Conservation (phyloP, 37 sponge, comb jelly and placozoan species). For the Tethya wilhelma region DNA sequence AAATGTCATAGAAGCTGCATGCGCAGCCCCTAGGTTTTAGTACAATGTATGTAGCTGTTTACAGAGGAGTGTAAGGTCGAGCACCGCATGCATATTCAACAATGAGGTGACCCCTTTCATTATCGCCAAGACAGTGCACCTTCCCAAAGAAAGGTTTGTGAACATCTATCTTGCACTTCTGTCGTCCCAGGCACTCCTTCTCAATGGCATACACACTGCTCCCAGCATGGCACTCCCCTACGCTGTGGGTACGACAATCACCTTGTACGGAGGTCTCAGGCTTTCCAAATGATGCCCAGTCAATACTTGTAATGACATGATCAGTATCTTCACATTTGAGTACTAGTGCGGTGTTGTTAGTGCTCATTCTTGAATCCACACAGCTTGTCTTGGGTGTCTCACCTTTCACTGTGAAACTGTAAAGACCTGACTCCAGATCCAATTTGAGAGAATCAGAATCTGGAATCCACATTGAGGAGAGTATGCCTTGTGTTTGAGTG, state of each 20-base stretch:
- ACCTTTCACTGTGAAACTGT: slow-evolving; percentile 18
- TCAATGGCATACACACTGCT: slow-evolving; percentile 6
- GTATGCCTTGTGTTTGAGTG: not conserved
- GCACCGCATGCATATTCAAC: slow-evolving; percentile 10
- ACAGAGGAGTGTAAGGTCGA: not conserved
- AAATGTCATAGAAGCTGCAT: no score
- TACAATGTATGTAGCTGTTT: no score
- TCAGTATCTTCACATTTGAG: not conserved
- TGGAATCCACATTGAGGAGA: slow-evolving; percentile 3
- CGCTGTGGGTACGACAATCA: not conserved
- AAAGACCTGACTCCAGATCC: slow-evolving; percentile 12
- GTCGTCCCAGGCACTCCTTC: slow-evolving; percentile 1
- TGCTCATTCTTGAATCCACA: not conserved
- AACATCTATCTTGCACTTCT: not conserved
- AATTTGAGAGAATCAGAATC: not conserved
- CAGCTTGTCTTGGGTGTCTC: not conserved
- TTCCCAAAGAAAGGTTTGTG: slow-evolving; percentile 5
- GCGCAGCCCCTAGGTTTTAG: no score
- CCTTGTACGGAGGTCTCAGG: not conserved
- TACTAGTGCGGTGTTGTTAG: not conserved
- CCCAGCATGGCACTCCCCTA: slow-evolving; percentile 23
- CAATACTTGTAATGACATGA: slow-evolving; percentile 12
- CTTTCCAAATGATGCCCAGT: slow-evolving; percentile 40
- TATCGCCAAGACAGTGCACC: not conserved
- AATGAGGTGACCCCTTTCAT: not conserved